Percentiles rank a stretch among this genome's conserved stretches.
Conservation (phyloP, 1,140 invertebrate species). For the Drosophila varians region DNA sequence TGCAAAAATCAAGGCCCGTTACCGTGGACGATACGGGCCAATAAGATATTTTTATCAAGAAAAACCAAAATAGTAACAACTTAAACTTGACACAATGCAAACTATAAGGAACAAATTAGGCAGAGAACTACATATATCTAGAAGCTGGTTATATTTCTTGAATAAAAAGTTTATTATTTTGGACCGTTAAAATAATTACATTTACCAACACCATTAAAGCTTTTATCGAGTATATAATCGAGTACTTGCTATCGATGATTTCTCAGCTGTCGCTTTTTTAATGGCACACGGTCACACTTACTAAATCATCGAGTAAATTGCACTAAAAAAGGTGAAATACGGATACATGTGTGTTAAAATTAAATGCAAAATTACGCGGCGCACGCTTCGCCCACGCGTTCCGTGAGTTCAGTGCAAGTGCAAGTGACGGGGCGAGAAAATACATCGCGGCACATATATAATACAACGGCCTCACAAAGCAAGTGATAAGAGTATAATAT, state of each 20-base stretch:
- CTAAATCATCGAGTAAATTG: slow-evolving; percentile 42
- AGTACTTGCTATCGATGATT: not conserved
- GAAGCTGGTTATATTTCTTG: too few species aligned
- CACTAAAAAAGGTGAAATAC: slow-evolving; percentile 26
- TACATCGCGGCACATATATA: slow-evolving; percentile 26
- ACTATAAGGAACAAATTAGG: too few species aligned
- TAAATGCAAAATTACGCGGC: slow-evolving; percentile 48
- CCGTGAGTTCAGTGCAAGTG: slow-evolving; percentile 65
- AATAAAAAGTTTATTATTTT: too few species aligned
- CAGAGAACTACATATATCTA: too few species aligned
- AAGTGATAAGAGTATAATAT: slow-evolving; percentile 67
- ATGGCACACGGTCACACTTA: not conserved
- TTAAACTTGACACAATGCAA: too few species aligned
- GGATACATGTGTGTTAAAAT: slow-evolving; percentile 34
- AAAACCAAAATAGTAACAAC: too few species aligned
- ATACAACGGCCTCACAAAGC: slow-evolving; percentile 15
- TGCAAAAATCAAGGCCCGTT: slow-evolving; percentile 22
- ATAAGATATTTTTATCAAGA: too few species aligned
- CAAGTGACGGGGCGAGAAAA: slow-evolving; percentile 38
- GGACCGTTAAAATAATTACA: not conserved
- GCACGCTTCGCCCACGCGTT: slow-evolving; percentile 64
- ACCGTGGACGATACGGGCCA: too few species aligned
- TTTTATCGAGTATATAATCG: not conserved
- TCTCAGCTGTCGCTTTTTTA: not conserved
- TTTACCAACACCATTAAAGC: not conserved